Base-by-base conservation (phyloP, 1,140 invertebrate genomes). In the Drosophila burlai region DNA sequence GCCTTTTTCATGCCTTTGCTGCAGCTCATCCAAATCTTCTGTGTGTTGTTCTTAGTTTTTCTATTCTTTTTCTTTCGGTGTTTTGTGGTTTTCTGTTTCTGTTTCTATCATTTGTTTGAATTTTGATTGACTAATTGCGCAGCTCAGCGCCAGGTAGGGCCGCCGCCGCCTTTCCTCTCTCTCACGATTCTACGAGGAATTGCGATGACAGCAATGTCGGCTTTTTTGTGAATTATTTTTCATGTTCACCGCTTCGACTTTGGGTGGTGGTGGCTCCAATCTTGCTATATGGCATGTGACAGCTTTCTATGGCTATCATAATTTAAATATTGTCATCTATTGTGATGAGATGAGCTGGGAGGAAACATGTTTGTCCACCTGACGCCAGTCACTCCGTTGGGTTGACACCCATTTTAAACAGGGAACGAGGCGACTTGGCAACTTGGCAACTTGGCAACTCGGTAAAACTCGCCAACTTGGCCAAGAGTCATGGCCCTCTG, bases 121-220 rank as follows among this genome's bases (percentile, higher is more conserved):
- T 90, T 90, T 90, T 90, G 81, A 89, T 89, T 85, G 85, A 89
- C 85, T 90, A 90, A 89, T 89, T 89, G 84, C 84, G 69, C 84
- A 89, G 77, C 84, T 40, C 77, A 68, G 64, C 74, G 82, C 72
- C 77, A 77, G 72, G 42, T 69, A 68, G n/a, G 34, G 34, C 10
- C 1, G 0, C 1, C 29, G 34, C 10, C 1, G 0, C 1, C 29
- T 16, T 42, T 0, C 5, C 4, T 29, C 26, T 29, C 26, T 16
- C 26, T 38, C 11, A 21, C 21, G 10, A 68, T 49, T 34, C 43
- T 42, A 42, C 34, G 10, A 4, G n/a, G 68, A 71, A 42, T 49
- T 45, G 46, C 63, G 8, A 47, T 18, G 29, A 24, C 24, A 47
- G 43, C 7, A 4, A 34, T 34, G 67, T 71, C 68, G 69, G 67